Evolutionary conservation across 2,888 invertebrate genomes (phyloP).

Genomic region (Ichneumon xanthorius): DNA sequence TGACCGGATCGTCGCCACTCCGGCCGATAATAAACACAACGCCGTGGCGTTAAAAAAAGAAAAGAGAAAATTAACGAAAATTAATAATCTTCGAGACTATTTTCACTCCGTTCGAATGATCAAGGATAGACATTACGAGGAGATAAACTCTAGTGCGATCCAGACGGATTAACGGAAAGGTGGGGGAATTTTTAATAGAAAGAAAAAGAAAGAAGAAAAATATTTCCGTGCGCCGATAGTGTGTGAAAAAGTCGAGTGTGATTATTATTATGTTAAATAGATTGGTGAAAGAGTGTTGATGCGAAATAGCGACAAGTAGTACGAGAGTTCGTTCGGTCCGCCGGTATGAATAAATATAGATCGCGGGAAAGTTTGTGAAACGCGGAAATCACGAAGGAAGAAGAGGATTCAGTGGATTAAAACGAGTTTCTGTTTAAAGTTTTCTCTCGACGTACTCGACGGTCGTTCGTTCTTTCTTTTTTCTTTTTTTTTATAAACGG

Average conservation of each 20-base stretch:
- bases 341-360: not conserved
- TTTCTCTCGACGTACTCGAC: conserved; percentile 25
- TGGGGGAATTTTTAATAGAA: too few relatives aligned
- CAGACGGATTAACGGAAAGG: conserved; percentile 12
- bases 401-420: conserved; percentile 31
- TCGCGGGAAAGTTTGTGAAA: conserved; percentile 11
- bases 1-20: not conserved
- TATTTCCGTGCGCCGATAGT: conserved; percentile 3
- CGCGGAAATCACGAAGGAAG: not conserved
- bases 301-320: conserved; percentile 28
- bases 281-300: conserved; percentile 37
- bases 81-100: conserved; percentile 10
- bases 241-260: conserved; percentile 32
- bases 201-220: not conserved
- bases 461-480: conserved; percentile 5
- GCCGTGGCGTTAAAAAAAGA: not conserved
- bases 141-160: conserved; percentile 2
- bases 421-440: conserved; percentile 2
- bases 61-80: not conserved
- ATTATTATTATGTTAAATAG: conserved; percentile 29
- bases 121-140: conserved; percentile 56
- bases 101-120: conserved; percentile 37
- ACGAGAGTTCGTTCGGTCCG: conserved; percentile 27
- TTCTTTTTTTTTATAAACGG: conserved; percentile 6
- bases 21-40: not conserved